These are phyloP conservation scores for Buphagus erythrorhynchus DNA, from an alignment of 2,797 vertebrate genomes.

Conservation along the genomic window DNA sequence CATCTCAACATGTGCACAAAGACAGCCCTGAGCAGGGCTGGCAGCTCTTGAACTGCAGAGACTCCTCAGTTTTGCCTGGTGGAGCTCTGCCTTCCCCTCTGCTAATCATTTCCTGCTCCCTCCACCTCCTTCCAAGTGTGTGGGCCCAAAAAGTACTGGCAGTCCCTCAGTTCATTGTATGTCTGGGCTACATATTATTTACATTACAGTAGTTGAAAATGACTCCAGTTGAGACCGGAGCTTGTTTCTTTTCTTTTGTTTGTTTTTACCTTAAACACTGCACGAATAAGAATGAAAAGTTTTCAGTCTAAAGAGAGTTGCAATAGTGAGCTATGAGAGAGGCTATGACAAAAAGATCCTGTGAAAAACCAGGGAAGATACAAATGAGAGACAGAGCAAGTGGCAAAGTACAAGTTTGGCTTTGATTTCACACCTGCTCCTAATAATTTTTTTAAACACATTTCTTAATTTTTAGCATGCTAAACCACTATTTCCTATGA, in stretches of 20 bases:
- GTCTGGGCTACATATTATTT: conserved; percentile 11
- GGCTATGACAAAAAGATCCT: neutral
- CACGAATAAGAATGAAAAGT: neutral
- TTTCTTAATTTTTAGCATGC: neutral
- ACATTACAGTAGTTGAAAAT: neutral
- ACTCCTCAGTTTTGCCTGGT: neutral
- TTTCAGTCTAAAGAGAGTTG: neutral
- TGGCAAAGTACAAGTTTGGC: neutral
- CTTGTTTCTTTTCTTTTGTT: neutral
- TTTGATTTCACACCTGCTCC: neutral
- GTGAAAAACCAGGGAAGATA: neutral
- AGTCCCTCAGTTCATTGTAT: conserved; percentile 1
- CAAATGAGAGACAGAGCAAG: neutral
- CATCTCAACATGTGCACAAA: neutral
- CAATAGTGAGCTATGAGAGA: neutral
- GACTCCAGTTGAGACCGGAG: neutral
- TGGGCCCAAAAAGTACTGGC: conserved; percentile 58
- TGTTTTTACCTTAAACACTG: neutral
- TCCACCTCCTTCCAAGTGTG: conserved; percentile 9
- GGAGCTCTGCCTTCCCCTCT: neutral
- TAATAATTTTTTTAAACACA: neutral
- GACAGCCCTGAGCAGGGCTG: neutral
- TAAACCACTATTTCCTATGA: neutral
- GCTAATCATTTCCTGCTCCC: neutral
- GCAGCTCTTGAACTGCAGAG: neutral